Evolutionary conservation across 2,113 vertebrate genomes (phyloP), one percentile per base, ranked within the genome.

Genomic region (Larimichthys crocea): DNA sequence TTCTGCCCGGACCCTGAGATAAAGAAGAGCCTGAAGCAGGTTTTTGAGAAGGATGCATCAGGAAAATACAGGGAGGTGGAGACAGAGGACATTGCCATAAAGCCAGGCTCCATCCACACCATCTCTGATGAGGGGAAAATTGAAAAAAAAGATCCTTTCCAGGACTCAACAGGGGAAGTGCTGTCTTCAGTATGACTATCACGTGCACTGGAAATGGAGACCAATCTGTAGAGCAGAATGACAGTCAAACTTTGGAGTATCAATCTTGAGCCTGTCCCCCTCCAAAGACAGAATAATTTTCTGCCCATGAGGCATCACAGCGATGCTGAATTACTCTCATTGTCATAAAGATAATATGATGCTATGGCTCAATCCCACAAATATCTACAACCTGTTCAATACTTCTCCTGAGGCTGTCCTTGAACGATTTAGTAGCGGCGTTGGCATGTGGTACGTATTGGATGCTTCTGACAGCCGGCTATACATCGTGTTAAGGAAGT

Each of bases 121-220:
- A 92, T 96, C 40, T 44, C 66, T 4, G 95, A 96, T 83, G 75
- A 94, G 0, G 96, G 96, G 87, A 95, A 95, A 56, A 91, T 92
- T 0, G 96, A 96, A 81, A 97, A 96, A 90, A 96, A 96, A 76
- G 96, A 95, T 31, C 19, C 70, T 29, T 91, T 88, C 76, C 96
- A 92, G 77, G 96, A 97, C 81, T 82, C 95, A 0, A 94, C 95
- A 0, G 96, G 95, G 0, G 97, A 97, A 83, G 96, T 97, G 69
- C 56, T 97, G 67, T 98, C 97, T 72, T 97, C 96, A 0, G 97
- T 97, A 97, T 98, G 98, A 98, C 97, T 97, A 97, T 95, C 94
- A 93, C 93, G 80, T 82, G 95, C 95, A 92, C 96, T 96, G 96
- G 95, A 96, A 94, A 93, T 94, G 94, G 96, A 96, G 95, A 94